Conservation (phyloP, 2,113 vertebrate genomes). For the Xenopus tropicalis region UCB_Xtro_10.0 CM004444.2:137005501-137006000, state of each 20-base stretch:
- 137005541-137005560: no score
- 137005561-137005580: no score
- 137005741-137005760: conserved; percentile 66
- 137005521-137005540: no score
- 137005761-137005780: conserved; percentile 82
- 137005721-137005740: conserved; percentile 87
- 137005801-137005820: conserved; percentile 79
- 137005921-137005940: no score
- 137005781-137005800: conserved; percentile 78
- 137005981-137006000: not conserved
- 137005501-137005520: no score
- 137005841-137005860: conserved; percentile 59
- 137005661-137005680: conserved; percentile 59
- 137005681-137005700: conserved; percentile 71
- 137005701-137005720: conserved; percentile 76
- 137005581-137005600: no score
- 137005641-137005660: not conserved
- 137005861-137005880: not conserved
- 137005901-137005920: not conserved
- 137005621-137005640: not conserved
- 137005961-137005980: no score
- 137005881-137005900: not conserved
- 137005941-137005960: no score
- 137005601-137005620: no score
- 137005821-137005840: conserved; percentile 72